phyloP scores from a whole-genome alignment of 2,113 vertebrate genomes.

The Miniopterus natalensis region DNA sequence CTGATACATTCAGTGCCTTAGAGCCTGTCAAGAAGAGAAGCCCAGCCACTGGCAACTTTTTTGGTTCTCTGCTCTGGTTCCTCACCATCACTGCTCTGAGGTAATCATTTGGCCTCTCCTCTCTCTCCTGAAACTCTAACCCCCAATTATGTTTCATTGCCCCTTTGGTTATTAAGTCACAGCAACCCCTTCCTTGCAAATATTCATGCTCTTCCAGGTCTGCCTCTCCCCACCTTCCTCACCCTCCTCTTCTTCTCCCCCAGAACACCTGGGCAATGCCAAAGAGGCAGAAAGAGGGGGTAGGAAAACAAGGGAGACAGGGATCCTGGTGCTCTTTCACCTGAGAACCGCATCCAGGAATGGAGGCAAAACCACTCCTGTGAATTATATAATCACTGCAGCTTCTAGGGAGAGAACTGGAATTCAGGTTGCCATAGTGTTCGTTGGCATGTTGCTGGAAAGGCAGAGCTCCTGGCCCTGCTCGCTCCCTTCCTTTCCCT shows the following conservation, averaged over 20 bases:
- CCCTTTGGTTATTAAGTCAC: slow-evolving; percentile 52
- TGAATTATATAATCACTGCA: slow-evolving; percentile 92
- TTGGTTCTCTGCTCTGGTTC: background rate
- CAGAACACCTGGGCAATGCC: background rate
- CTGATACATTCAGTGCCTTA: background rate
- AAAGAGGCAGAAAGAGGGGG: no score
- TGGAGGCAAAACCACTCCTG: slow-evolving; percentile 86
- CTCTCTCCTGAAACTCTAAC: slow-evolving; percentile 54
- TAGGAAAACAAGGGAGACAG: background rate
- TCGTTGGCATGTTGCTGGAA: slow-evolving; percentile 86
- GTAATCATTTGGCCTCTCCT: background rate
- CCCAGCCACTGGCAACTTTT: slow-evolving; percentile 41
- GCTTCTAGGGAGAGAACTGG: slow-evolving; percentile 86
- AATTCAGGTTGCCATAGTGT: slow-evolving; percentile 89
- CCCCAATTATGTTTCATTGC: background rate
- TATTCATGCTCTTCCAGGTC: slow-evolving; percentile 17
- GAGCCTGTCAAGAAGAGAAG: background rate
- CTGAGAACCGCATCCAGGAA: slow-evolving; percentile 79
- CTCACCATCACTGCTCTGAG: slow-evolving; percentile 27
- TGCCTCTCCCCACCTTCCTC: background rate
- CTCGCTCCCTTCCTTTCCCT: background rate
- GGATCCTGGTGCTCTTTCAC: slow-evolving; percentile 81
- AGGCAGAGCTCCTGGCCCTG: slow-evolving; percentile 83
- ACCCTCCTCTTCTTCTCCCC: background rate
- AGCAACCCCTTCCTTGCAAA: slow-evolving; percentile 54